Base-by-base conservation (phyloP, 2,113 vertebrate genomes). In the Solenodon paradoxus region DNA sequence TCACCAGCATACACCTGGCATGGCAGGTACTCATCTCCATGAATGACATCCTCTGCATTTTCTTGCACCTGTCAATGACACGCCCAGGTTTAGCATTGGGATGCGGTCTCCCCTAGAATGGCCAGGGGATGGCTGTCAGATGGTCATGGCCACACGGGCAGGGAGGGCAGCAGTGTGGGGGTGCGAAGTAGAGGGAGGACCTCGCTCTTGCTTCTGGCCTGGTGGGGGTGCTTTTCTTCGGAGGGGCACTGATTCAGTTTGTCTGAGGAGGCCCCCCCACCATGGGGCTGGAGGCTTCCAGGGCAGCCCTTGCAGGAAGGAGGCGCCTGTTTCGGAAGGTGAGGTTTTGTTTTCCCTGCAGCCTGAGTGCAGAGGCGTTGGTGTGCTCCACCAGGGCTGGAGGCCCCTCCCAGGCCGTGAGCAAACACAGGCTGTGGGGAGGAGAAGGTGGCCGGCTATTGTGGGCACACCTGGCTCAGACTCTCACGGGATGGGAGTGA, bases 401-500 rank as follows among this genome's bases (percentile, higher is more conserved):
- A 71, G 90, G 79, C 94, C 92, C 98, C 98, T 96, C 96, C 98
- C 90, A 91, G 97, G 96, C 80, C 94, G 97, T 96, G 97, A 98
- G 97, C 98, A 98, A 98, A 98, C 98, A 98, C 20, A 96, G 96
- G 95, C 97, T 72, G 90, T 53, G 40, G 94, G 92, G 97, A 97
- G 97, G 96, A 95, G 97, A 40, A 0, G 1, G 82, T 32, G 69
- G 63, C 93, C 94, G 94, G 97, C 97, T 97, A 98, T 98, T 86
- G 59, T 95, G 97, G 96, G 96, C 98, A 97, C 98, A 98, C 98
- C 98, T 99, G 98, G 98, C 96, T 98, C 98, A 98, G 98, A 98
- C 98, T 98, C 97, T 96, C 95, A 97, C 92, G 96, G 96, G 94
- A 97, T 97, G 97, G 97, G 98, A 98, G 97, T 97, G 97, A 97